Percentiles rank a stretch among this genome's conserved stretches.
Evolutionary conservation across 2,797 vertebrate species (phyloP).

Genomic region (Aldrovandia affinis): DNA sequence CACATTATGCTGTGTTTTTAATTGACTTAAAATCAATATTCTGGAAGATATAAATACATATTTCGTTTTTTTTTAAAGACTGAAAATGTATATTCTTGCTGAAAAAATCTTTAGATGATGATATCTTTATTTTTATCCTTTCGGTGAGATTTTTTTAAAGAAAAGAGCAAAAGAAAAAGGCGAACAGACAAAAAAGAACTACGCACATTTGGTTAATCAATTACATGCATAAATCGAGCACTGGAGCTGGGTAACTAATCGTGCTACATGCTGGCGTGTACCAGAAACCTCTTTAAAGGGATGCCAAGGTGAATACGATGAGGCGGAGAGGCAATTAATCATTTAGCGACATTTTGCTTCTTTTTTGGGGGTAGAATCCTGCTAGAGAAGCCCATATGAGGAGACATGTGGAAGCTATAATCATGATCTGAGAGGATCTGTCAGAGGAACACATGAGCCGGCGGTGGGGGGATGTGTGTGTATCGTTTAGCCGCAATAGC

Average conservation of each 20-base stretch:
- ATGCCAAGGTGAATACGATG: neutral
- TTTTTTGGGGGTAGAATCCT: conserved; percentile 8
- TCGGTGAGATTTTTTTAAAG: neutral
- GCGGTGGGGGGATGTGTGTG: conserved; percentile 48
- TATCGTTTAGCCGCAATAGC: conserved; percentile 49
- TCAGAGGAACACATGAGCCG: conserved; percentile 30
- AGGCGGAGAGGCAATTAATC: neutral
- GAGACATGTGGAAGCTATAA: conserved; percentile 55
- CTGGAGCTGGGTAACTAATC: neutral
- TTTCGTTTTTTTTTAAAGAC: too few relatives aligned
- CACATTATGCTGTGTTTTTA: neutral
- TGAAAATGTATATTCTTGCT: too few relatives aligned
- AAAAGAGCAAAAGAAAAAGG: neutral
- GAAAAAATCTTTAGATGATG: neutral
- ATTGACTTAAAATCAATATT: neutral
- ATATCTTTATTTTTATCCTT: neutral
- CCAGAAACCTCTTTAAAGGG: neutral
- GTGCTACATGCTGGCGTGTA: neutral
- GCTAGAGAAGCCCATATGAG: conserved; percentile 20
- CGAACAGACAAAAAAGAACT: neutral
- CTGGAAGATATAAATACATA: neutral
- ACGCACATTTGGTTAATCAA: neutral
- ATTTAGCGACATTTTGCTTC: neutral
- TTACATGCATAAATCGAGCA: neutral
- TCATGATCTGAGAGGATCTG: conserved; percentile 35